Evolutionary conservation across 1,140 invertebrate species (phyloP), one percentile per base, ranked within the genome.

Genomic region (Lordiphosa collinella): DNA sequence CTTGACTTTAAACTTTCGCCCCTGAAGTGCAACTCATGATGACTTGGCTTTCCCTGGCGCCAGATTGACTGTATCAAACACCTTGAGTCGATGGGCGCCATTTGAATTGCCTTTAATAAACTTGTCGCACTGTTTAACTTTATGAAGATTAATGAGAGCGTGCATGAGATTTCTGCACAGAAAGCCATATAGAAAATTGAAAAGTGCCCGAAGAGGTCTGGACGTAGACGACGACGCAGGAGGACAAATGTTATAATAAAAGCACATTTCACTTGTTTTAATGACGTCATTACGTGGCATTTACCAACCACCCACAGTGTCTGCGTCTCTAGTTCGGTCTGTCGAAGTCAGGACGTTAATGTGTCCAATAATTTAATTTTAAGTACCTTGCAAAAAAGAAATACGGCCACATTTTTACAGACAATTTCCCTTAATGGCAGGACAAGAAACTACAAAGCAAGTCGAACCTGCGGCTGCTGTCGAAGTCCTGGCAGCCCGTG

Each of bases 311-410:
- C 47, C 32, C 51, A 35, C 25, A 9, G 22, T 47, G 57, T 51
- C 29, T 38, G 53, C 29, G 10, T 43, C 44, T 34, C 22, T 35
- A 16, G 37, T 22, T 37, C 35, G 13, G 49, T 16, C 34, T 44
- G 53, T 47, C 60, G 53, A 84, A 84, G 78, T 84, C 78, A 84
- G 84, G 78, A 84, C 78, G 78, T 84, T 84, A 84, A 84, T 84
- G 78, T 84, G 78, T 84, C 78, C 78, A 84, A 84, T 84, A 84
- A 84, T 84, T 84, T 84, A 84, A 84, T 84, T 84, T 84, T 84
- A 84, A 84, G 78, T 84, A 84, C 79, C 78, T 84, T 84, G 78
- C 78, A 84, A 84, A 84, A 29, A 84, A 84, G 78, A 84, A 84
- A 84, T 84, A 84, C 78, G 67, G 78, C 78, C 63, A 84, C 78